These are phyloP conservation scores for Petrophora chlorosata DNA, from an alignment of 2,888 invertebrate species.

Conservation along the genomic window DNA sequence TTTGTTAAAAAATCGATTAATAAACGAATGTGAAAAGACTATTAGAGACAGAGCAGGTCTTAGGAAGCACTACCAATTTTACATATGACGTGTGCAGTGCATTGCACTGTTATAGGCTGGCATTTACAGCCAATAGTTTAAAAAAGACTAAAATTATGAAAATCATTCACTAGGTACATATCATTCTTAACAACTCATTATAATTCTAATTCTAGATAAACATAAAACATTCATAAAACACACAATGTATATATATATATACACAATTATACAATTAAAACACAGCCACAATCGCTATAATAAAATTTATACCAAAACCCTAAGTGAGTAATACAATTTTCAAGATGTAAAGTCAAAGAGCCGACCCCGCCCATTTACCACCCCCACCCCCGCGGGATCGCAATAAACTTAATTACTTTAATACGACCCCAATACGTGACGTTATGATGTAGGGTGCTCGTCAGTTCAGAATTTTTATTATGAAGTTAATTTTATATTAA, in stretches of 20 bases:
- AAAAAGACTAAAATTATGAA: no score
- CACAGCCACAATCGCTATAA: constrained; percentile 27
- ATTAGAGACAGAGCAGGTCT: no score
- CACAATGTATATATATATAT: constrained; percentile 20
- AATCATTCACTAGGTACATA: no score
- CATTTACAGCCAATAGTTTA: no score
- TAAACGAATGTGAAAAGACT: no score
- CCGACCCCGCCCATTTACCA: constrained; percentile 31
- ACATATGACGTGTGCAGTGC: no score
- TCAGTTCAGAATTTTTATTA: constrained; percentile 18
- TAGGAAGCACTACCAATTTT: no score
- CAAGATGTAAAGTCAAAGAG: constrained; percentile 74
- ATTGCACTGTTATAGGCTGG: no score
- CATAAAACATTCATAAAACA: no score
- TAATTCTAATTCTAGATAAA: no score
- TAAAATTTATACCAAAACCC: constrained; percentile 48
- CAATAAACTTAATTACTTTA: constrained; percentile 78
- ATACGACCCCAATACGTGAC: constrained; percentile 71
- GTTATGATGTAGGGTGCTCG: constrained; percentile 47
- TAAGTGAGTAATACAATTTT: constrained; percentile 71
- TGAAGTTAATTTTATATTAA: constrained; percentile 15
- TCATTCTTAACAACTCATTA: no score
- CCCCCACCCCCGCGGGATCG: constrained; percentile 46
- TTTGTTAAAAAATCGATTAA: no score
- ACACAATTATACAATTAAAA: constrained; percentile 15